phyloP scores from a whole-genome alignment of 2,113 vertebrate species.

The Antechinus flavipes region DNA sequence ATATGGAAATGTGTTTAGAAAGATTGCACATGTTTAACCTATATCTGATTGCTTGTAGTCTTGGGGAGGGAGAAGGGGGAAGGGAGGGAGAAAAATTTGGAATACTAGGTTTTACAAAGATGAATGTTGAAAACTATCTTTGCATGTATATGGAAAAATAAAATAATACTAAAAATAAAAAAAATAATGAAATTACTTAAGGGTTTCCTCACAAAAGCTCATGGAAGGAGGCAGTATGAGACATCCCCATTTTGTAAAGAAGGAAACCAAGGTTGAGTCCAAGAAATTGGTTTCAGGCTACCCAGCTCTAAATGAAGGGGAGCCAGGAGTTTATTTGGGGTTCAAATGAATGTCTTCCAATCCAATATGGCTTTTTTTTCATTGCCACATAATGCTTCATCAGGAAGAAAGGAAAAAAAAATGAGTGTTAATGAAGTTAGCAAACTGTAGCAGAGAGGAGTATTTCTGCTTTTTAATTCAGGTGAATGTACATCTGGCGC shows the following conservation, averaged over 20 bases:
- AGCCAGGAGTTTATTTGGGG: background rate
- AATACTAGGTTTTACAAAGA: no score
- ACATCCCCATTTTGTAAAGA: background rate
- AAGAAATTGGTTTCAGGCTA: background rate
- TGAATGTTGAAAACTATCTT: no score
- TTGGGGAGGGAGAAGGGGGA: no score
- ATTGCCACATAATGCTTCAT: background rate
- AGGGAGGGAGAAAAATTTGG: no score
- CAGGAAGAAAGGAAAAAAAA: background rate
- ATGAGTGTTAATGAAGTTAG: conserved; percentile 30
- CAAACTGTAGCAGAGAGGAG: background rate
- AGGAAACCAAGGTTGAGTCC: background rate
- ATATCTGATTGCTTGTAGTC: no score
- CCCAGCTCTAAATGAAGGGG: background rate
- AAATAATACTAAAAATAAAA: no score
- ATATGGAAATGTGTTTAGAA: no score
- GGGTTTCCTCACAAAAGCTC: background rate
- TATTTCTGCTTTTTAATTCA: conserved; percentile 2
- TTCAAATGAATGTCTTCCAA: background rate
- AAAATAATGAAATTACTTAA: background rate
- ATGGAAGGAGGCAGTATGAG: background rate
- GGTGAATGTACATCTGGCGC: conserved; percentile 14
- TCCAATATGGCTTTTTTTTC: background rate
- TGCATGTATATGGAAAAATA: no score
- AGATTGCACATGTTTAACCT: no score